Conservation (phyloP, 2,113 vertebrate genomes). For the Eleginops maclovinus region DNA sequence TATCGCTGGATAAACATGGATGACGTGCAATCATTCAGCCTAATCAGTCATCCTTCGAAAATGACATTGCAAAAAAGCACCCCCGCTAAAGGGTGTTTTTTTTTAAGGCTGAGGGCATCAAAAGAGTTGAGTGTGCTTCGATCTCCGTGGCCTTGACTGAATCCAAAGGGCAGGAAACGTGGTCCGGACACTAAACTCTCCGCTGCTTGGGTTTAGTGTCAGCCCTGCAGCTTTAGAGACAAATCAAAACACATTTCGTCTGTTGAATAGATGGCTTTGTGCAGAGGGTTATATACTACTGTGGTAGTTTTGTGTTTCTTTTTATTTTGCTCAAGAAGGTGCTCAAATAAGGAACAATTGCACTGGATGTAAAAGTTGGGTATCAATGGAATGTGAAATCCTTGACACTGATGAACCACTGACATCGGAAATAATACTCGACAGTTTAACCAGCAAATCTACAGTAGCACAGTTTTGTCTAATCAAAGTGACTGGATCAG, state of each 20-base stretch:
- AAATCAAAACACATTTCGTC: constrained; percentile 47
- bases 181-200: constrained; percentile 29
- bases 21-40: constrained; percentile 46
- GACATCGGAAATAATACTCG: constrained; percentile 59
- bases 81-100: not conserved
- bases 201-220: constrained; percentile 24
- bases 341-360: constrained; percentile 73
- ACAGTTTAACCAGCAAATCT: constrained; percentile 61
- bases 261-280: constrained; percentile 70
- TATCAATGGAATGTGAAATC: constrained; percentile 71
- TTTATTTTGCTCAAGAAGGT: constrained; percentile 72
- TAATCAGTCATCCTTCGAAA: constrained; percentile 25
- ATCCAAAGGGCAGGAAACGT: constrained; percentile 36
- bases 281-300: constrained; percentile 73
- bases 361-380: constrained; percentile 76
- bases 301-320: constrained; percentile 73
- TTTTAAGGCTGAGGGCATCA: constrained; percentile 20
- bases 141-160: constrained; percentile 70
- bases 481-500: constrained; percentile 7
- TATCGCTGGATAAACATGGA: constrained; percentile 45
- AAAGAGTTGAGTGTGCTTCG: constrained; percentile 37
- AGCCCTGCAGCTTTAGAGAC: constrained; percentile 42
- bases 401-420: constrained; percentile 73
- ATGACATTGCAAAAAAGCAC: constrained; percentile 27
- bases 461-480: constrained; percentile 67